Conservation (phyloP, 92 coral and sea anemone genomes). For the Actinernus sp. region DNA sequence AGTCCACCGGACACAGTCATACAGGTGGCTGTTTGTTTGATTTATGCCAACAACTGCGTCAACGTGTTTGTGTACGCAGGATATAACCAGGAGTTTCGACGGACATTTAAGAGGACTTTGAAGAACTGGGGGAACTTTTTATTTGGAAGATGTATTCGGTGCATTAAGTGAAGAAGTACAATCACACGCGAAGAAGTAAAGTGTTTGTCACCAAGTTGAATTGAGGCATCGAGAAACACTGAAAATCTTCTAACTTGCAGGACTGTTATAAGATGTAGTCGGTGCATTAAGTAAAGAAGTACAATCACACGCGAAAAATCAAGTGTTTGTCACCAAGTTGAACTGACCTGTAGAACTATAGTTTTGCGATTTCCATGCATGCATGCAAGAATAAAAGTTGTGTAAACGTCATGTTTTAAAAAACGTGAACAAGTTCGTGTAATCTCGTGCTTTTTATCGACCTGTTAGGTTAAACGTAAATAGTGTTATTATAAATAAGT, state of each 20-base stretch:
- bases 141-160: not conserved
- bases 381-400: not conserved
- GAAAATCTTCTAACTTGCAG: too few relatives aligned
- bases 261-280: not conserved
- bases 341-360: too few relatives aligned
- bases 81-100: slow-evolving; percentile 65
- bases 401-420: too few relatives aligned
- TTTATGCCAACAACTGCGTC: slow-evolving; percentile 78
- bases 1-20: slow-evolving; percentile 52
- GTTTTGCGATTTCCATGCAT: not conserved
- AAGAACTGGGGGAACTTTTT: not conserved
- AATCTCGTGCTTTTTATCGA: too few relatives aligned
- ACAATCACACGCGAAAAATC: not conserved
- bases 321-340: too few relatives aligned
- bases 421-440: too few relatives aligned
- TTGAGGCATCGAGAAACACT: too few relatives aligned
- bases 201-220: too few relatives aligned
- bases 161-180: not conserved
- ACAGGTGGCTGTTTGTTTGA: slow-evolving; percentile 66
- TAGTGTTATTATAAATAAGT: too few relatives aligned
- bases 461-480: too few relatives aligned
- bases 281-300: not conserved
- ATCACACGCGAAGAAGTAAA: not conserved
- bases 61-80: slow-evolving; percentile 84
- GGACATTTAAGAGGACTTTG: slow-evolving; percentile 67